Evolutionary conservation across 2,888 invertebrate genomes (phyloP).

Genomic region (Scotopteryx bipunctaria): DNA sequence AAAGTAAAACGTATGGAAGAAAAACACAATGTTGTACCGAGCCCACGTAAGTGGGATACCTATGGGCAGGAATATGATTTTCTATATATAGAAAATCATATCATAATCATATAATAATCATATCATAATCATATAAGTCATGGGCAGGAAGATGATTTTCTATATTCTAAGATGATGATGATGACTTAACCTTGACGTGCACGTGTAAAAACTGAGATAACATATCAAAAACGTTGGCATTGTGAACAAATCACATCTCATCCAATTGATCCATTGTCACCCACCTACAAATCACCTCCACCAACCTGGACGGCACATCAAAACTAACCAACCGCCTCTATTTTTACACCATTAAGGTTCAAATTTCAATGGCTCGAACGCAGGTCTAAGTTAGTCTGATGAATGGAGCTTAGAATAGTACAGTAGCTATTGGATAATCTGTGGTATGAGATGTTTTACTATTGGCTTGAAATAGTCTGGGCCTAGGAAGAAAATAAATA

Average conservation of each 20-base stretch:
- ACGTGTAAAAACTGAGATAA: constrained; percentile 8
- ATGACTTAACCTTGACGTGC: constrained; percentile 11
- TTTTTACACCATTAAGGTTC: neutral
- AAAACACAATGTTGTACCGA: too few relatives aligned
- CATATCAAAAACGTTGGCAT: constrained; percentile 33
- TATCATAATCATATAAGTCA: too few relatives aligned
- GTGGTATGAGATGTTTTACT: constrained; percentile 3
- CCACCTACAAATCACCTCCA: constrained; percentile 40
- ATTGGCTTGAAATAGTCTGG: constrained; percentile 1
- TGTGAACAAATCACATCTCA: constrained; percentile 45
- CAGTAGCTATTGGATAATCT: constrained; percentile 1
- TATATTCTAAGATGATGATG: too few relatives aligned
- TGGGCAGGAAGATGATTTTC: too few relatives aligned
- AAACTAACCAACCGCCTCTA: neutral
- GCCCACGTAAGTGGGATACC: neutral
- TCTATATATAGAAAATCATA: too few relatives aligned
- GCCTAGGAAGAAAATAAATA: neutral
- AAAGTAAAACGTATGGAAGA: too few relatives aligned
- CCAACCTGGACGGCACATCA: neutral
- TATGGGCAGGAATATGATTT: too few relatives aligned
- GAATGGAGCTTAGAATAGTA: constrained; percentile 13
- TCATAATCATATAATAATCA: too few relatives aligned
- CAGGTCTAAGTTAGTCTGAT: neutral
- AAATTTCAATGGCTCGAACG: neutral
- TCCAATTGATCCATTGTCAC: constrained; percentile 45